Conservation (phyloP, 1,140 invertebrate species). For the Stegodyphus dumicola region DNA sequence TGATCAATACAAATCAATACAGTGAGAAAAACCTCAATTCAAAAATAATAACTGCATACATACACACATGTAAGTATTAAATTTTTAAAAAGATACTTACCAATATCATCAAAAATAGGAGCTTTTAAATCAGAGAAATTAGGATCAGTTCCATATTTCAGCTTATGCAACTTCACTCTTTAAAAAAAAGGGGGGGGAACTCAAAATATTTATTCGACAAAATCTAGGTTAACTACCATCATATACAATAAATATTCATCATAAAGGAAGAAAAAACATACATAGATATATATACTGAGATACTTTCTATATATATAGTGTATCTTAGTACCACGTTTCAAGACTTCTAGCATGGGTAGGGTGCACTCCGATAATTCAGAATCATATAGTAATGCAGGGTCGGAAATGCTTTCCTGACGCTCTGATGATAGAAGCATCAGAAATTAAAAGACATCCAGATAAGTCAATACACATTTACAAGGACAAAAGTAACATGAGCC, state of each 20-base stretch:
- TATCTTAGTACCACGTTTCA: too few relatives aligned
- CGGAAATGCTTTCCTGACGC: too few relatives aligned
- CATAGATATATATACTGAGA: background rate
- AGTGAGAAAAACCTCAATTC: background rate
- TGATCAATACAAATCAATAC: background rate
- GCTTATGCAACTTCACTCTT: slow-evolving; percentile 92
- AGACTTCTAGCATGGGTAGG: too few relatives aligned
- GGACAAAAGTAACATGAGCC: too few relatives aligned
- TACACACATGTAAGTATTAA: too few relatives aligned
- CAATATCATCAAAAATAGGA: slow-evolving; percentile 74
- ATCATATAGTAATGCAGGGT: too few relatives aligned
- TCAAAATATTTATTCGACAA: too few relatives aligned
- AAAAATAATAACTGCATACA: background rate
- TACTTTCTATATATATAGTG: background rate
- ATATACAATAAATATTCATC: background rate
- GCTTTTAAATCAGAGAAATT: slow-evolving; percentile 88
- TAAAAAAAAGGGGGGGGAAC: background rate
- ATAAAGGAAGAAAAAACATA: background rate
- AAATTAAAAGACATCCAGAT: too few relatives aligned
- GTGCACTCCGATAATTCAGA: too few relatives aligned
- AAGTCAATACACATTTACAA: too few relatives aligned
- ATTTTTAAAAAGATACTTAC: slow-evolving; percentile 53
- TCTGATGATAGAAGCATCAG: too few relatives aligned
- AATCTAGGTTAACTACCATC: too few relatives aligned
- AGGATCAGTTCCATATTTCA: slow-evolving; percentile 95